These are phyloP conservation scores for Heliconius sara DNA, from an alignment of 2,888 invertebrate species.

Conservation along the genomic window DNA sequence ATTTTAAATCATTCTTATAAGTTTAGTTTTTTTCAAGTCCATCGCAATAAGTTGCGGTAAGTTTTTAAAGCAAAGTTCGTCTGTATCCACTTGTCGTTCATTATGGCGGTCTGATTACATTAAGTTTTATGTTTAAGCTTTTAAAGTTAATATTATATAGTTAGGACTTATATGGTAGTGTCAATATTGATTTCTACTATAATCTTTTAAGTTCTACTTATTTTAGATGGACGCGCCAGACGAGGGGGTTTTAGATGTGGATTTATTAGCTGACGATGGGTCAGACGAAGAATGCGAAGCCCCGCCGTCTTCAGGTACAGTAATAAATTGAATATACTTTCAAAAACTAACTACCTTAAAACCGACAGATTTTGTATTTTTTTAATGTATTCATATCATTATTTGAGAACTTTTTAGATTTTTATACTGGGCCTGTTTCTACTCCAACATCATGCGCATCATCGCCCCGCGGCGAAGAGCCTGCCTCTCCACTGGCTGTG, in stretches of 20 bases:
- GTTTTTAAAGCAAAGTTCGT: slow-evolving; percentile 66
- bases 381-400: background rate
- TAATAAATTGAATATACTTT: background rate
- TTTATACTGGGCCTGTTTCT: slow-evolving; percentile 86
- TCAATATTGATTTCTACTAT: background rate
- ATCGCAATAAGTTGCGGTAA: slow-evolving; percentile 79
- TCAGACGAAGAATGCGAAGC: slow-evolving; percentile 90
- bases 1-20: slow-evolving; percentile 65
- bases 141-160: slow-evolving; percentile 24
- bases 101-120: slow-evolving; percentile 80
- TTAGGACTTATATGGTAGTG: background rate
- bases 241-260: slow-evolving; percentile 86
- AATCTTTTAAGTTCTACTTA: slow-evolving; percentile 45
- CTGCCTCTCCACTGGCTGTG: slow-evolving; percentile 84
- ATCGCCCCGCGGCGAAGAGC: slow-evolving; percentile 85
- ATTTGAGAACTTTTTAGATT: slow-evolving; percentile 59
- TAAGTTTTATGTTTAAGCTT: slow-evolving; percentile 48
- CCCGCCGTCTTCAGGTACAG: slow-evolving; percentile 81
- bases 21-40: slow-evolving; percentile 67
- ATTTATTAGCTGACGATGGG: slow-evolving; percentile 89
- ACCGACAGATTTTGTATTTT: background rate
- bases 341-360: too few relatives aligned
- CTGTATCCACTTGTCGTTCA: slow-evolving; percentile 75
- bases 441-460: slow-evolving; percentile 86
- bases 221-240: slow-evolving; percentile 82